These are phyloP conservation scores for Hoplodrina blanda DNA, from an alignment of 2,888 invertebrate species.

Conservation along the genomic window DNA sequence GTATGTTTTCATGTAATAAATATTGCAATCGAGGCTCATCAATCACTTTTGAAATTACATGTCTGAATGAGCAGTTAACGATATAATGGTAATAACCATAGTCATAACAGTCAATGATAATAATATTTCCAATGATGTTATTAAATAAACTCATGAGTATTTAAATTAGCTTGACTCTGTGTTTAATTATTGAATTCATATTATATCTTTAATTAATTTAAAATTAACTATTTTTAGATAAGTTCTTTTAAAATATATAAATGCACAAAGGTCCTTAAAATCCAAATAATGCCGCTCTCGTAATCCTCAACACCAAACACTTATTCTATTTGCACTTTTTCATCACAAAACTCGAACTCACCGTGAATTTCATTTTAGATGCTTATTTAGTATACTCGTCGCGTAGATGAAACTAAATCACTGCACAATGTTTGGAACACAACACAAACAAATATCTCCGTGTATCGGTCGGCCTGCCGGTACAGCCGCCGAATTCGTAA, in stretches of 20 bases:
- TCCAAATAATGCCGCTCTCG: slow-evolving; percentile 37
- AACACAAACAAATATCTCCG: slow-evolving; percentile 75
- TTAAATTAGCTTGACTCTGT: background rate
- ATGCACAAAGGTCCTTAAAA: slow-evolving; percentile 30
- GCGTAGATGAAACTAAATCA: slow-evolving; percentile 86
- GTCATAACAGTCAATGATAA: slow-evolving; percentile 1
- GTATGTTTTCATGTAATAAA: slow-evolving; percentile 44
- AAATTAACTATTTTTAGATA: too few relatives aligned
- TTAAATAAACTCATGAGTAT: slow-evolving; percentile 5
- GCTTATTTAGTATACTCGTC: slow-evolving; percentile 81
- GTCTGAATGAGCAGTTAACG: slow-evolving; percentile 29
- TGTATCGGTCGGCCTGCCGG: slow-evolving; percentile 83
- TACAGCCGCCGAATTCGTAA: slow-evolving; percentile 90
- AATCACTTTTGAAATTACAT: slow-evolving; percentile 31
- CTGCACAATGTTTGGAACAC: slow-evolving; percentile 78
- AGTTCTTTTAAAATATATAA: too few relatives aligned
- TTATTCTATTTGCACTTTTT: slow-evolving; percentile 66
- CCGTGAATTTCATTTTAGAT: slow-evolving; percentile 89
- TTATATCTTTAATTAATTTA: background rate
- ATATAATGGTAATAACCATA: slow-evolving; percentile 5
- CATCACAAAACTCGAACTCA: slow-evolving; percentile 83
- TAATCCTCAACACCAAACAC: slow-evolving; percentile 54
- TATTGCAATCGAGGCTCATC: slow-evolving; percentile 29
- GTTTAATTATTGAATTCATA: background rate
- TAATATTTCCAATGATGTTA: slow-evolving; percentile 2